Percentiles rank a stretch among this genome's conserved stretches.
These are phyloP conservation scores for Melanotaenia maccullochi DNA, from an alignment of 2,797 vertebrate species.

Conservation along the genomic window DNA sequence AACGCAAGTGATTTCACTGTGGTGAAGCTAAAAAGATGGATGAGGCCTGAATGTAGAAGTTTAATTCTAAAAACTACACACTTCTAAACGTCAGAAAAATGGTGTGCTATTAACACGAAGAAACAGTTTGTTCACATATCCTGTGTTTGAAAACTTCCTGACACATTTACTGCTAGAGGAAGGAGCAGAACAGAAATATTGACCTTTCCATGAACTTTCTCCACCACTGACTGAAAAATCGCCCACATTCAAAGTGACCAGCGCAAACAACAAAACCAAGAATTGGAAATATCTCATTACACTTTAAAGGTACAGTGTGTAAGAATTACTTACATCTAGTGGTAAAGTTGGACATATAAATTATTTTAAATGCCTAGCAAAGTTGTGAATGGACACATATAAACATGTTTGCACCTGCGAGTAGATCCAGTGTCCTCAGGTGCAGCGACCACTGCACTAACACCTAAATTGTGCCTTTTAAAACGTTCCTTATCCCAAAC, in stretches of 20 bases:
- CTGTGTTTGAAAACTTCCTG: background rate
- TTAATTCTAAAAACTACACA: background rate
- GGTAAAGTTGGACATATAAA: background rate
- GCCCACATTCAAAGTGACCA: no score
- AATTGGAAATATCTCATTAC: background rate
- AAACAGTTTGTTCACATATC: background rate
- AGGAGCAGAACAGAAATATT: background rate
- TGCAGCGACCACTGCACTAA: background rate
- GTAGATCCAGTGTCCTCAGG: background rate
- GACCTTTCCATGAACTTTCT: background rate
- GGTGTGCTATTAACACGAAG: background rate
- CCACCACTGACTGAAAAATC: no score
- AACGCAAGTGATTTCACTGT: background rate
- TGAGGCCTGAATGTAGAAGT: background rate
- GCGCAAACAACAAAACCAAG: background rate
- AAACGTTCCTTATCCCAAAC: no score
- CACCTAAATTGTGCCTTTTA: background rate
- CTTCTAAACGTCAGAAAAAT: background rate
- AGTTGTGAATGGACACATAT: background rate
- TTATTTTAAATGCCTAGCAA: background rate
- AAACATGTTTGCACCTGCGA: background rate
- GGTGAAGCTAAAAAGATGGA: background rate
- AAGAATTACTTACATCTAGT: background rate
- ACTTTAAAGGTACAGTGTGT: background rate
- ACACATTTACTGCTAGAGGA: background rate